A percentile compares a stretch with the other conserved stretches of the same genome.
phyloP scores from a whole-genome alignment of 1,140 invertebrate genomes.

The Protaetia brevitarsis region DNA sequence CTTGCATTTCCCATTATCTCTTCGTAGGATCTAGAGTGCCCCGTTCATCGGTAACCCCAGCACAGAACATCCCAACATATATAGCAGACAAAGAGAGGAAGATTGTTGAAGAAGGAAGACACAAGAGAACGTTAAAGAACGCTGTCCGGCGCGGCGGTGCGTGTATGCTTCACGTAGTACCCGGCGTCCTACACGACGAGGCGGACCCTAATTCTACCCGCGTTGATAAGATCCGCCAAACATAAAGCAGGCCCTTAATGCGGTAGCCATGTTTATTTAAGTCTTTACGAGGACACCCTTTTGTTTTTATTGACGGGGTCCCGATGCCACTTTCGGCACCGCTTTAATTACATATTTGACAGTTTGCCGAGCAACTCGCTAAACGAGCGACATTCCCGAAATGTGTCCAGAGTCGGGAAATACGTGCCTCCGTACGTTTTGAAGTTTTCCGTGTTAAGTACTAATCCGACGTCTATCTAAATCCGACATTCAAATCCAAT shows the following conservation, averaged over 20 bases:
- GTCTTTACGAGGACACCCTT: conserved; percentile 29
- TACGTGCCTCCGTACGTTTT: no score
- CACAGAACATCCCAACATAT: background rate
- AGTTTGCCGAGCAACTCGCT: background rate
- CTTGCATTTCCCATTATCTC: background rate
- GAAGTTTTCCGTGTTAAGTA: no score
- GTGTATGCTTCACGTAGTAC: background rate
- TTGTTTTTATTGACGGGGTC: conserved; percentile 28
- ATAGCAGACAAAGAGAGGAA: background rate
- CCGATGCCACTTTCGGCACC: conserved; percentile 8
- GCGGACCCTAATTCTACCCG: conserved; percentile 16
- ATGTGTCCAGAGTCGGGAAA: no score
- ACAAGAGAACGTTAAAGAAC: no score
- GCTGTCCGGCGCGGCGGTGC: background rate
- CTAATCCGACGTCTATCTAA: no score
- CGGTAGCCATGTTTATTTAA: conserved; percentile 35
- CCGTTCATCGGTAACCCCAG: background rate
- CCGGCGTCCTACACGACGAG: background rate
- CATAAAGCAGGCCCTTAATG: conserved; percentile 37
- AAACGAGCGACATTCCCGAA: no score
- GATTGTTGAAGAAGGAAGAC: no score
- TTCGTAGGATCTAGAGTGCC: background rate
- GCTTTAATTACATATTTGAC: conserved; percentile 19
- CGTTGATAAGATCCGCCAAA: conserved; percentile 30
- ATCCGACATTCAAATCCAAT: no score